Conservation (phyloP, 1,140 invertebrate genomes). For the Himalopsyche phryganea region DNA sequence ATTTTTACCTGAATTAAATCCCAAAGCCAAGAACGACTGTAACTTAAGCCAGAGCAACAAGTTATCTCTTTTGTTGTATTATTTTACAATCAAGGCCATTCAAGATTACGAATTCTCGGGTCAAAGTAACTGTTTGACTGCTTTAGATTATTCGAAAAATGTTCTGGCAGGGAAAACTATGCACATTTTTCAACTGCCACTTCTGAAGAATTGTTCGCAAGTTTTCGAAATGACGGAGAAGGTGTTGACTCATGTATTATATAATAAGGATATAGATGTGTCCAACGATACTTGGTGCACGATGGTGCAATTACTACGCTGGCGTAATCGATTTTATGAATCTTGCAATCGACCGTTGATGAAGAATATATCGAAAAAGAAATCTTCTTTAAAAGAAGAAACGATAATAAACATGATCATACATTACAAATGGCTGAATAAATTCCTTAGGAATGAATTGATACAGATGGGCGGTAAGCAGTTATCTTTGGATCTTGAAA, state of each 20-base stretch:
- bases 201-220: constrained; percentile 47
- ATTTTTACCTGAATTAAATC: constrained; percentile 19
- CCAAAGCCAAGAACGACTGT: neutral
- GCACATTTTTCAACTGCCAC: constrained; percentile 50
- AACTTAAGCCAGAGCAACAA: constrained; percentile 34
- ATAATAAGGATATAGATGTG: constrained; percentile 30
- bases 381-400: constrained; percentile 42
- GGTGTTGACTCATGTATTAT: constrained; percentile 40
- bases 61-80: constrained; percentile 38
- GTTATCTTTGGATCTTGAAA: too few relatives aligned
- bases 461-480: constrained; percentile 30
- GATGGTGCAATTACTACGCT: constrained; percentile 44
- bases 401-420: constrained; percentile 47
- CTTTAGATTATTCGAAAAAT: constrained; percentile 44
- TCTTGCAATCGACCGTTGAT: constrained; percentile 39
- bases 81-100: constrained; percentile 36
- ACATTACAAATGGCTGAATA: constrained; percentile 56
- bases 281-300: constrained; percentile 36
- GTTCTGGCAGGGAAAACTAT: constrained; percentile 42
- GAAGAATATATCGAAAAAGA: constrained; percentile 37
- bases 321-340: constrained; percentile 49
- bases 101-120: constrained; percentile 2
- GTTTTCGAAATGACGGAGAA: constrained; percentile 44
- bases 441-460: constrained; percentile 46
- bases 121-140: constrained; percentile 35